phyloP scores from a whole-genome alignment of 1,140 invertebrate species.

The Pararge aegeria region DNA sequence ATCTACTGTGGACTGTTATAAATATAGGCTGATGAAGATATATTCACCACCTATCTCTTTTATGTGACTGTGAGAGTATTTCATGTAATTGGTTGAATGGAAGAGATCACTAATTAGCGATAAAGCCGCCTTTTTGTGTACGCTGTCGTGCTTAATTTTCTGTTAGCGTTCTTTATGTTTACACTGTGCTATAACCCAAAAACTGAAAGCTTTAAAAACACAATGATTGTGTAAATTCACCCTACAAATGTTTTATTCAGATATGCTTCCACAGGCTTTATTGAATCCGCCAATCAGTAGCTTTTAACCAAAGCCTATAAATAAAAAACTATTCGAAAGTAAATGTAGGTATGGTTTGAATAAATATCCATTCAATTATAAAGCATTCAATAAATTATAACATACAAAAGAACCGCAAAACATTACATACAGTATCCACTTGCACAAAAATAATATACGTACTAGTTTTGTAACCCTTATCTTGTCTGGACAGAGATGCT shows the following conservation, averaged over 20 bases:
- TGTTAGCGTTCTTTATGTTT: no score
- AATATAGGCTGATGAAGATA: no score
- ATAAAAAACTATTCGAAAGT: background rate
- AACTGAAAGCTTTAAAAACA: no score
- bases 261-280: background rate
- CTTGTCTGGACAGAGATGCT: constrained; percentile 34
- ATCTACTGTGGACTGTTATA: no score
- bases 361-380: background rate
- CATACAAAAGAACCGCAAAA: background rate
- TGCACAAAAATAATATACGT: background rate
- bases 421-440: background rate
- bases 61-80: no score
- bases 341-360: background rate
- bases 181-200: no score
- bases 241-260: background rate
- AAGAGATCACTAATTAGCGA: no score
- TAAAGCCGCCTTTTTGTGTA: no score
- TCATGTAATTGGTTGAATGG: no score
- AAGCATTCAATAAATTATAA: background rate
- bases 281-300: background rate
- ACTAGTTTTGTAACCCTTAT: constrained; percentile 27
- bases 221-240: background rate
- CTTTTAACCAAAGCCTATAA: background rate
- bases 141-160: no score
- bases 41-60: no score